Conservation (phyloP, 2,888 invertebrate genomes). For the Noctua janthe region DNA sequence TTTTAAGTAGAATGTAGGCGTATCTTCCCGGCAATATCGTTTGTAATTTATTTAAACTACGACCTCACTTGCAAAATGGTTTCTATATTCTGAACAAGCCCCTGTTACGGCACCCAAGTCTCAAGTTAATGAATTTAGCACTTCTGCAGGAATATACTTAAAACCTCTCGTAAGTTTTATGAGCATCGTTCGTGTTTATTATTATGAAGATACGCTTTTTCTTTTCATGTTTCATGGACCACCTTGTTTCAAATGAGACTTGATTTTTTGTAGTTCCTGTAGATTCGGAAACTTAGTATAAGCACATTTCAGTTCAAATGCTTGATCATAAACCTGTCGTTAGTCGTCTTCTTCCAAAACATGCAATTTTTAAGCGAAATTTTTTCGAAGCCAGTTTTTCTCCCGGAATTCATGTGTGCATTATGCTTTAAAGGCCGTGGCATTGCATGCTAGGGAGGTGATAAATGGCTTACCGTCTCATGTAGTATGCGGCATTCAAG, state of each 20-base stretch:
- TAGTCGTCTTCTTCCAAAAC: neutral
- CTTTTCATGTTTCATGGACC: neutral
- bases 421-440: conserved; percentile 43
- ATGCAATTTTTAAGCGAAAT: conserved; percentile 5
- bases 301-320: neutral
- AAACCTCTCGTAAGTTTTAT: conserved; percentile 13
- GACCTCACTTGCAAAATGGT: conserved; percentile 43
- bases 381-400: conserved; percentile 18
- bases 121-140: conserved; percentile 55
- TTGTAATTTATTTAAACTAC: conserved; percentile 62
- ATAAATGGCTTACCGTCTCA: conserved; percentile 42
- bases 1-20: conserved; percentile 29
- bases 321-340: neutral
- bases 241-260: neutral
- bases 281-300: neutral
- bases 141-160: conserved; percentile 26
- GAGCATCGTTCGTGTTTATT: conserved; percentile 19
- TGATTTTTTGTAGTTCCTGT: neutral
- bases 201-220: neutral
- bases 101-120: conserved; percentile 32
- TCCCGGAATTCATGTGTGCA: conserved; percentile 41
- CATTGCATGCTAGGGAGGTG: conserved; percentile 44
- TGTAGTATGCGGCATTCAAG: conserved; percentile 18
- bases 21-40: conserved; percentile 39
- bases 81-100: conserved; percentile 48